Base-by-base conservation (phyloP, 92 coral and sea anemone genomes). In the Galaxea fascicularis region DNA sequence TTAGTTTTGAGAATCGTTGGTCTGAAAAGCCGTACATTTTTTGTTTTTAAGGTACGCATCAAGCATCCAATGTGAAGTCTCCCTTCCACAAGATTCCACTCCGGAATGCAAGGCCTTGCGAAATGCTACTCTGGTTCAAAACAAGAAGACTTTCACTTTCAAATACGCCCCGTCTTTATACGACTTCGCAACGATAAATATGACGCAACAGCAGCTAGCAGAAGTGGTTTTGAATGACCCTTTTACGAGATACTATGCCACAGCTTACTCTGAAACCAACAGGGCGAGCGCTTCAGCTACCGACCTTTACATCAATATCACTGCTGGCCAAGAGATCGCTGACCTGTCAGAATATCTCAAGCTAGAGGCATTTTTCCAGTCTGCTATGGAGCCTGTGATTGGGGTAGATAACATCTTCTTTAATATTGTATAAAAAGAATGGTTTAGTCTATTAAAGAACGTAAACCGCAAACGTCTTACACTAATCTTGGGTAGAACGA, bases 51-150 rank as follows among this genome's bases (percentile, higher is more conserved):
- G 80, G 51, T 58, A 77, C 60, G 24, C 72, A 4, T 46, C 71
- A 62, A 60, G 73, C 10, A 12, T 27, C 0, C 22, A 18, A 6
- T 78, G 83, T 46, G 62, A 63, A 26, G 83, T 78, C 4, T 78
- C 83, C 47, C 83, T 78, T 17, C 83, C 72, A 27, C 83, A 78
- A 60, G 6, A 78, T 10, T 24, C 73, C 73, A 78, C 21, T 46
- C 27, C 59, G 0, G 60, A 3, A 15, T 78, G 83, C 4, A 64
- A 44, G n/a, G 27, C 41, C 2, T 0, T 27, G 24, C 63, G 83
- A 52, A 64, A 63, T 17, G 60, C 60, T 78, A 73, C 45, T 16
- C 26, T 78, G 18, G 26, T 41, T 25, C 7, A 63, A 28, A 64
- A 63, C 46, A 41, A 46, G 73, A 47, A 45, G 72, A 78, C 16